Evolutionary conservation across 2,113 vertebrate species (phyloP).

Genomic region (Gallinago paraguaiae): DNA sequence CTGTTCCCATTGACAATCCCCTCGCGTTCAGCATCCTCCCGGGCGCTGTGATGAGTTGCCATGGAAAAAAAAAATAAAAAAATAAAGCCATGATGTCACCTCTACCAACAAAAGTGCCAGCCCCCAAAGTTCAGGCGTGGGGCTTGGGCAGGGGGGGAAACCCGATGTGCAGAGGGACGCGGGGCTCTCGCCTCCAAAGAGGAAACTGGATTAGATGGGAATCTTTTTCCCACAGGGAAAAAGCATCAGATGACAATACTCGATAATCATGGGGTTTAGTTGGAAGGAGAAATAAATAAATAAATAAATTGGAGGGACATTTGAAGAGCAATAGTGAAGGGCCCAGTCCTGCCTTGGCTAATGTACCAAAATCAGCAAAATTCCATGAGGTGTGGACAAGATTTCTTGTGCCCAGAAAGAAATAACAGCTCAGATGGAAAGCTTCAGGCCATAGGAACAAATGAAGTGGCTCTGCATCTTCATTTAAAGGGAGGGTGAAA

Average conservation of each 20-base stretch:
- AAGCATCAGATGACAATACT: neutral
- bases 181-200: neutral
- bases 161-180: rapidly evolving
- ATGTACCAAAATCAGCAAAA: neutral
- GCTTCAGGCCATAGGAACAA: neutral
- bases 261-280: rapidly evolving
- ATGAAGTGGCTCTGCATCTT: neutral
- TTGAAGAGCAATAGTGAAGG: neutral
- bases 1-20: neutral
- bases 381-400: rapidly evolving
- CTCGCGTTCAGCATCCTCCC: neutral
- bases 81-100: slow-evolving; percentile 48
- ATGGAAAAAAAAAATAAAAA: neutral
- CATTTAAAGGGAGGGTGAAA: neutral
- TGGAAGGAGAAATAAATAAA: neutral
- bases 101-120: slow-evolving; percentile 29
- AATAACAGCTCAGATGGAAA: neutral
- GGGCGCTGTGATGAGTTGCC: slow-evolving; percentile 40
- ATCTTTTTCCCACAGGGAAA: neutral
- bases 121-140: neutral
- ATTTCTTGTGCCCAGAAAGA: neutral
- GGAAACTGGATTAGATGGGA: neutral
- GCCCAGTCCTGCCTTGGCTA: neutral
- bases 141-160: neutral
- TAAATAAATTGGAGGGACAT: neutral